phyloP scores from a whole-genome alignment of 2,888 invertebrate species.

The Ceriagrion tenellum region DNA sequence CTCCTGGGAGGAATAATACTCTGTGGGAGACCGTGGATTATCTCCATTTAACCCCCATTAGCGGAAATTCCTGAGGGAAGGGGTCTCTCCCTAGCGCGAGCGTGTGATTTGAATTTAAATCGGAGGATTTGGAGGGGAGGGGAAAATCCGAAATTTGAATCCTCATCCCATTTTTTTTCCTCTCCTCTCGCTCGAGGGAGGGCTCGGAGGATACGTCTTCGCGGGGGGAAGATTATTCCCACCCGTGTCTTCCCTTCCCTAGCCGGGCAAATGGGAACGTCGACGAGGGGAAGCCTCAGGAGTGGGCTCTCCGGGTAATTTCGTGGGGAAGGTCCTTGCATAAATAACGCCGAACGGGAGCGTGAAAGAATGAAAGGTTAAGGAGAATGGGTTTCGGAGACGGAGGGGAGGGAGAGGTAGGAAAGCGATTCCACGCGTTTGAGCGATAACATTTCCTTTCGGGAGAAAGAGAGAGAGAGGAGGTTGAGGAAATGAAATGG shows the following conservation, averaged over 20 bases:
- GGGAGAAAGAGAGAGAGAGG: too few relatives aligned
- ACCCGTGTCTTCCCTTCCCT: neutral
- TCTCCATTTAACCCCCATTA: slow-evolving; percentile 22
- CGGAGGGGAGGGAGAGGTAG: neutral
- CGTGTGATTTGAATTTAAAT: slow-evolving; percentile 11
- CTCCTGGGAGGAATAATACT: neutral
- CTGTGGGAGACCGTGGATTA: neutral
- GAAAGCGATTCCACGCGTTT: neutral
- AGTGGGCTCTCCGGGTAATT: neutral
- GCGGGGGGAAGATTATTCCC: neutral
- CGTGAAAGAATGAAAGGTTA: slow-evolving; percentile 1
- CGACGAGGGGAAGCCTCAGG: neutral
- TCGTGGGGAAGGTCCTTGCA: slow-evolving; percentile 22
- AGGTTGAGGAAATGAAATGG: slow-evolving; percentile 28
- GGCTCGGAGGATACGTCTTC: neutral
- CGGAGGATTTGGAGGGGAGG: neutral
- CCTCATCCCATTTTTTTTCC: neutral
- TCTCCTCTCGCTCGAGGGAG: neutral
- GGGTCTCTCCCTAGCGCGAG: neutral
- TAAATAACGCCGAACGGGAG: neutral
- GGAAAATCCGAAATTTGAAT: neutral
- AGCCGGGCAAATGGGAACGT: neutral
- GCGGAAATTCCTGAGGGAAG: neutral
- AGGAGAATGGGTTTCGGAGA: neutral
- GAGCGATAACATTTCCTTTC: slow-evolving; percentile 12